These are phyloP conservation scores for Ooceraea biroi DNA, from an alignment of 1,140 invertebrate genomes.

Conservation along the genomic window DNA sequence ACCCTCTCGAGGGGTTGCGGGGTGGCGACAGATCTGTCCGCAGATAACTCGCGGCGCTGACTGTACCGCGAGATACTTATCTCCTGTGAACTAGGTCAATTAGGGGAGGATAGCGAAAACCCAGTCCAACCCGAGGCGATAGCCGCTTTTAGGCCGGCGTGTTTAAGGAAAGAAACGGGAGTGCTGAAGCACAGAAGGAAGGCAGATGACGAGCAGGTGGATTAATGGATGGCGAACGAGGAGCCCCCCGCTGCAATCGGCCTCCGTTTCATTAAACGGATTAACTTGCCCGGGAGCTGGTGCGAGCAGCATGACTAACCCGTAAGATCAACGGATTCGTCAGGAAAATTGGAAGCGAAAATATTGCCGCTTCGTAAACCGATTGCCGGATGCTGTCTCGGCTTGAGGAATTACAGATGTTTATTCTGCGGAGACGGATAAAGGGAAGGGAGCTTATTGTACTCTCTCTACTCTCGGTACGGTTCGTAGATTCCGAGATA, in stretches of 20 bases:
- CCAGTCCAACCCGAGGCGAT: conserved; percentile 46
- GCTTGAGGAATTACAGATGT: conserved; percentile 17
- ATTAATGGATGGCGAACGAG: conserved; percentile 37
- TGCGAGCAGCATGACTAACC: background rate
- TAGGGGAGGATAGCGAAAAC: conserved; percentile 67
- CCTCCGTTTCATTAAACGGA: conserved; percentile 46
- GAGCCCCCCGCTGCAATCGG: background rate
- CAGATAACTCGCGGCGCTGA: conserved; percentile 53
- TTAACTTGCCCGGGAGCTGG: conserved; percentile 21
- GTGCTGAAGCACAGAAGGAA: background rate
- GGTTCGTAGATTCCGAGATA: conserved; percentile 15
- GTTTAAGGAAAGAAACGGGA: conserved; percentile 40
- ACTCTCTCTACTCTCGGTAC: background rate
- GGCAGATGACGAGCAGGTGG: conserved; percentile 7
- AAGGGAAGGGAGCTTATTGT: conserved; percentile 14
- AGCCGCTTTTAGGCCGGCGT: conserved; percentile 43
- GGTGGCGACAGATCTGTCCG: background rate
- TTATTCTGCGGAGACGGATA: background rate
- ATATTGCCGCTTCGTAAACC: conserved; percentile 34
- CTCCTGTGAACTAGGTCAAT: conserved; percentile 74
- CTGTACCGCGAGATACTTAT: conserved; percentile 70
- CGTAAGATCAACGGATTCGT: conserved; percentile 7
- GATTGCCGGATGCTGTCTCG: conserved; percentile 1
- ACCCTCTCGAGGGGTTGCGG: background rate
- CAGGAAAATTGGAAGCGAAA: conserved; percentile 15